A percentile compares a stretch with the other conserved stretches of the same genome.
phyloP scores from a whole-genome alignment of 2,888 invertebrate species.

The Idaea biselata region DNA sequence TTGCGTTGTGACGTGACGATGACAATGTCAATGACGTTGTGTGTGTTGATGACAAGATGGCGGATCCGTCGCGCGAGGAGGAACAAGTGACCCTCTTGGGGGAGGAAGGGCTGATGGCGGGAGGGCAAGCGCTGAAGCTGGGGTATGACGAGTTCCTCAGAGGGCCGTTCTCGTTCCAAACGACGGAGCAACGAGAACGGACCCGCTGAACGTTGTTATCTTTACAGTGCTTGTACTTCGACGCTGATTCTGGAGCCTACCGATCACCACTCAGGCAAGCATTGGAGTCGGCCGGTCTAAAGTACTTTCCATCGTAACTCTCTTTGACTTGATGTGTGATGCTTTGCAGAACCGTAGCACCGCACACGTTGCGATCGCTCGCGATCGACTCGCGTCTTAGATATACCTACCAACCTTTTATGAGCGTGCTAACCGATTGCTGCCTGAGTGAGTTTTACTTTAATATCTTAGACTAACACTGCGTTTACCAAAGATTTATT shows the following conservation, averaged over 20 bases:
- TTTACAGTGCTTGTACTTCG: slow-evolving; percentile 89
- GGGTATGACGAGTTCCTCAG: slow-evolving; percentile 86
- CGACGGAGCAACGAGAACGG: slow-evolving; percentile 63
- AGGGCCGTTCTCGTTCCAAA: slow-evolving; percentile 53
- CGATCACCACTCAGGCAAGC: slow-evolving; percentile 90
- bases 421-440: slow-evolving; percentile 77
- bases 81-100: slow-evolving; percentile 97
- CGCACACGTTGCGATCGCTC: slow-evolving; percentile 30
- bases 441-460: slow-evolving; percentile 79
- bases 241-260: slow-evolving; percentile 86
- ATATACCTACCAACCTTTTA: slow-evolving; percentile 23
- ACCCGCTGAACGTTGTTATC: slow-evolving; percentile 78
- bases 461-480: slow-evolving; percentile 61
- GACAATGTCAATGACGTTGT: slow-evolving; percentile 80
- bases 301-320: slow-evolving; percentile 73
- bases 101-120: slow-evolving; percentile 96
- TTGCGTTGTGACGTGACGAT: slow-evolving; percentile 82
- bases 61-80: slow-evolving; percentile 97
- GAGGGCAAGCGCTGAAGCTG: slow-evolving; percentile 98
- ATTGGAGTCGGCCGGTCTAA: slow-evolving; percentile 80
- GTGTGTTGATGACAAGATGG: slow-evolving; percentile 89
- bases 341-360: slow-evolving; percentile 62
- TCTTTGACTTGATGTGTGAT: slow-evolving; percentile 75
- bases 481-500: slow-evolving; percentile 69
- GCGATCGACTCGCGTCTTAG: slow-evolving; percentile 42